These are phyloP conservation scores for Chunga burmeisteri DNA, from an alignment of 2,113 vertebrate species.

Conservation along the genomic window DNA sequence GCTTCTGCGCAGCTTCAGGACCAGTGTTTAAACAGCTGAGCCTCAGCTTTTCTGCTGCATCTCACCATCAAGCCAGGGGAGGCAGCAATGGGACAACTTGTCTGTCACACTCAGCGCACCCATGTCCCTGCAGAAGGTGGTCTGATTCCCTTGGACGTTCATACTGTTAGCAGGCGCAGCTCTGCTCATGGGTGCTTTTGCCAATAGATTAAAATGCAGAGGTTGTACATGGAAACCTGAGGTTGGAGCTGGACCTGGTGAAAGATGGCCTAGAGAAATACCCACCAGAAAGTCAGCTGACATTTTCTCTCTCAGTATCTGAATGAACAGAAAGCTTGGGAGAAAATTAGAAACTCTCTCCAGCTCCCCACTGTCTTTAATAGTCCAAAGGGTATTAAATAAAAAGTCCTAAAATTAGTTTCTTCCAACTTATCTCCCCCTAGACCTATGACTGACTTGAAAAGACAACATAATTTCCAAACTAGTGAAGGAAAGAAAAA, in stretches of 20 bases:
- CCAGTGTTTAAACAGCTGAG: not conserved
- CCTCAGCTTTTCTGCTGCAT: not conserved
- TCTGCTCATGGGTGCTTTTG: not conserved
- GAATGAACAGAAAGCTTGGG: not conserved
- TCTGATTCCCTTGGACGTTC: accelerated
- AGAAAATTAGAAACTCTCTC: not conserved
- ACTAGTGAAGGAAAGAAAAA: not conserved
- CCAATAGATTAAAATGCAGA: not conserved
- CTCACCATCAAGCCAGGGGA: not conserved
- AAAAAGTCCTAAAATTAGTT: not conserved
- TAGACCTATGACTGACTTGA: not conserved
- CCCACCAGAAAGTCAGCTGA: not conserved
- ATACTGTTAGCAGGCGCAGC: not conserved
- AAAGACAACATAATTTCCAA: conserved; percentile 20
- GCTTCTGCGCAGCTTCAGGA: not conserved
- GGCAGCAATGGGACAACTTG: not conserved
- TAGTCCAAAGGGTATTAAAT: not conserved
- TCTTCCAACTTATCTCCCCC: not conserved
- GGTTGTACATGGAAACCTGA: not conserved
- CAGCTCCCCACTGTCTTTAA: not conserved
- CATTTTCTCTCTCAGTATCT: not conserved
- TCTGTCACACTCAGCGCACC: not conserved
- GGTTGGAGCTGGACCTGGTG: not conserved
- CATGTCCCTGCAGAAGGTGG: not conserved
- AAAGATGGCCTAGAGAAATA: not conserved